These are phyloP conservation scores for Bolborhynchus lineola DNA, from an alignment of 2,113 vertebrate genomes.

Conservation along the genomic window DNA sequence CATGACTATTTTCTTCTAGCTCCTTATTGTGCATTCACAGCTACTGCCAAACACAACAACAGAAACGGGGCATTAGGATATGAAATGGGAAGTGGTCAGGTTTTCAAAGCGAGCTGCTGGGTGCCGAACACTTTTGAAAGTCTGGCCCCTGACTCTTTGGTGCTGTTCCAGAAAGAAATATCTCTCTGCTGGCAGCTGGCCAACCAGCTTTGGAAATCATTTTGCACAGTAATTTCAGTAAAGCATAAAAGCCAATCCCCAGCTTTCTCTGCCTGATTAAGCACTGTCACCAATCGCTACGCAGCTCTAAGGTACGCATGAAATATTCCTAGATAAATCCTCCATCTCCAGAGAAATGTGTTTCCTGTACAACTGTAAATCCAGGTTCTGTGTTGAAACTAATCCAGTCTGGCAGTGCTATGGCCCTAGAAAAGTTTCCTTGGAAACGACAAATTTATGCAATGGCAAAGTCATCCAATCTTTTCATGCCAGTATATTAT, in stretches of 20 bases:
- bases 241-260: slow-evolving; percentile 8
- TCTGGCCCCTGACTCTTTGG: slow-evolving; percentile 32
- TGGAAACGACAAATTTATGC: slow-evolving; percentile 31
- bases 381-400: slow-evolving; percentile 58
- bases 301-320: not conserved
- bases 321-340: slow-evolving; percentile 56
- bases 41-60: slow-evolving; percentile 45
- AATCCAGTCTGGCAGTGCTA: slow-evolving; percentile 60
- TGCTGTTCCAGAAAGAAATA: slow-evolving; percentile 27
- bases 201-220: slow-evolving; percentile 44
- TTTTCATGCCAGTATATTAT: slow-evolving; percentile 68
- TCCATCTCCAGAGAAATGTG: slow-evolving; percentile 52
- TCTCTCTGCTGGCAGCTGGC: slow-evolving; percentile 33
- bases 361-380: slow-evolving; percentile 63
- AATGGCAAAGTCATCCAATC: slow-evolving; percentile 41
- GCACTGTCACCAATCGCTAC: slow-evolving; percentile 36
- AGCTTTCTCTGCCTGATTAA: slow-evolving; percentile 57
- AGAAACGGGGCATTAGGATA: slow-evolving; percentile 29
- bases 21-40: slow-evolving; percentile 17
- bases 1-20: slow-evolving; percentile 1
- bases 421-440: slow-evolving; percentile 47
- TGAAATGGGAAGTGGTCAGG: slow-evolving; percentile 43
- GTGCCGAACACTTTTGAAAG: slow-evolving; percentile 29
- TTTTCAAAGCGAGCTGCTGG: slow-evolving; percentile 49
- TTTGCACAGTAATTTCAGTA: slow-evolving; percentile 23